These are phyloP conservation scores for Catagonus wagneri DNA, from an alignment of 2,113 vertebrate genomes.

Conservation along the genomic window DNA sequence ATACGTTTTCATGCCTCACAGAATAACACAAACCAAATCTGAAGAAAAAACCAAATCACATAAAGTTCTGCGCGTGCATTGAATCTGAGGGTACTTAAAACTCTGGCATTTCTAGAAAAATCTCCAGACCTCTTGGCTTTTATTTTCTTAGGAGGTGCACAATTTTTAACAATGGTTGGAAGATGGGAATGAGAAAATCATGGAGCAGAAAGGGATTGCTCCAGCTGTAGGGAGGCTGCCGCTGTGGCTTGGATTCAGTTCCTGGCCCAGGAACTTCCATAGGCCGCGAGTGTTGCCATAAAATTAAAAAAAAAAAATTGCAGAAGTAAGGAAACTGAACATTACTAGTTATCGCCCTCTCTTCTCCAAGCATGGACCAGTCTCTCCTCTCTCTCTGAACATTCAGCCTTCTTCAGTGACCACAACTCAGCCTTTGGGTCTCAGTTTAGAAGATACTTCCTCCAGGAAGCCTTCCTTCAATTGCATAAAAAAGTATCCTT, in stretches of 20 bases:
- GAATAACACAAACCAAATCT: neutral
- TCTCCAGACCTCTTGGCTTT: neutral
- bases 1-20: neutral
- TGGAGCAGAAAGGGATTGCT: neutral
- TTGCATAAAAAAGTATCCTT: no score
- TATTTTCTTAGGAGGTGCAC: fast-evolving
- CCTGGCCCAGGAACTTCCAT: no score
- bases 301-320: no score
- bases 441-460: no score
- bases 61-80: neutral
- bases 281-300: no score
- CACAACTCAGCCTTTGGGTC: neutral
- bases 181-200: neutral
- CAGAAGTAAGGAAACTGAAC: fast-evolving
- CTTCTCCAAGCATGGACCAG: fast-evolving
- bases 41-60: neutral
- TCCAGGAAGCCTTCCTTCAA: neutral
- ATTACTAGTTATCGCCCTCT: neutral
- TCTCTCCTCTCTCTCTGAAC: neutral
- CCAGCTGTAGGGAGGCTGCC: no score
- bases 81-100: neutral
- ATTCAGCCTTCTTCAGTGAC: neutral
- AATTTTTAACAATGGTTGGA: neutral
- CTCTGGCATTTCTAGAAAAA: neutral
- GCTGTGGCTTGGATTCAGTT: no score